Base-by-base conservation (phyloP, 2,113 vertebrate species). In the Scalopus aquaticus region DNA sequence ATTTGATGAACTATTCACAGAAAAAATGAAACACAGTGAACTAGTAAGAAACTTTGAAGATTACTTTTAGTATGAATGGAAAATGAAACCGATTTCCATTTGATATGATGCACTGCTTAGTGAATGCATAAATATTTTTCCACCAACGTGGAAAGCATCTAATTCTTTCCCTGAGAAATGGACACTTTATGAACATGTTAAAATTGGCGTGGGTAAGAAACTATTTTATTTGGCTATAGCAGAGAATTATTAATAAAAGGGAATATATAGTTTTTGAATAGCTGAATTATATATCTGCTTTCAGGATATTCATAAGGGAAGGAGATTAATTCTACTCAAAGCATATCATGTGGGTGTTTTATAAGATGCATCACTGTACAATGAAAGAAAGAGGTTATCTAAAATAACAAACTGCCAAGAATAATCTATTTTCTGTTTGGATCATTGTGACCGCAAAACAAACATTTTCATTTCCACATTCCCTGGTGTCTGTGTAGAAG, bases 21-120 rank as follows among this genome's bases (percentile, higher is more conserved):
- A 98, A 91, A 98, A 98, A 97, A 98, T 99, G 98, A 97, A 98
- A 70, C 83, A 97, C 97, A 98, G 98, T 37, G 96, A 98, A 92
- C 96, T 98, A 97, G 98, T 98, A 86, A 96, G 97, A 56, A 30
- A 19, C 22, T 82, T 98, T 20, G 88, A 70, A 78, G 98, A 98
- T 49, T 98, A 97, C 60, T 96, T 93, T 44, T 98, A 95, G 98
- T 51, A 77, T 51, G 79, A 87, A 82, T 13, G 74, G 67, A 46
- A 93, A 46, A 92, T 39, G 87, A 89, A 84, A 67, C 39, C 28
- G 39, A 22, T 92, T 92, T 83, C 42, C 42, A 24, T 67, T 67
- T 78, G 90, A 64, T 77, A 37, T 6, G 6, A 16, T 26, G 54
- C 9, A 26, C 51, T 7, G 24, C 83, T 62, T 49, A 39, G 65